Conservation (phyloP, 2,888 invertebrate species). For the Antitype chi region DNA sequence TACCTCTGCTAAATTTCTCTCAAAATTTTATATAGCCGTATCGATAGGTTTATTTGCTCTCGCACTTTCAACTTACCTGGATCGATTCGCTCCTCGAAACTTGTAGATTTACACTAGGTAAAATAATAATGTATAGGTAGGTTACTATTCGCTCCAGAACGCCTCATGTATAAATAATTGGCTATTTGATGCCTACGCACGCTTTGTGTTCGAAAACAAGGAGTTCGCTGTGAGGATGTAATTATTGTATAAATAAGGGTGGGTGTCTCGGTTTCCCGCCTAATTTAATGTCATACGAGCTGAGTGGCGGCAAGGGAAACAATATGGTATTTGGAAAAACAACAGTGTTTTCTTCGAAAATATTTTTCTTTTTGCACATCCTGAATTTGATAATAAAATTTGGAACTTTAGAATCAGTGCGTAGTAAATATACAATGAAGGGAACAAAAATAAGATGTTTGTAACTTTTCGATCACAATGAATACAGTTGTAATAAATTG, state of each 20-base stretch:
- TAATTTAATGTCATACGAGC: conserved; percentile 55
- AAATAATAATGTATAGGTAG: conserved; percentile 44
- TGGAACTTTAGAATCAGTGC: conserved; percentile 28
- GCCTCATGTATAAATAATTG: conserved; percentile 39
- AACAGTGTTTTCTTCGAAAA: conserved; percentile 10
- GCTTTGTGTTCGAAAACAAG: conserved; percentile 51
- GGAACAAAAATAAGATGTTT: conserved; percentile 21
- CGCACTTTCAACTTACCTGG: conserved; percentile 60
- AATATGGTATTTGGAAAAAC: conserved; percentile 34
- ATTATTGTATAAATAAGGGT: conserved; percentile 54
- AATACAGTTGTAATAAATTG: conserved; percentile 39
- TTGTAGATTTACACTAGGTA: conserved; percentile 52
- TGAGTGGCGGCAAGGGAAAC: conserved; percentile 35
- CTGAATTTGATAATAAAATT: conserved; percentile 17
- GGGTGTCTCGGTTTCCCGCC: conserved; percentile 64
- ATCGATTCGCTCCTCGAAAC: conserved; percentile 59
- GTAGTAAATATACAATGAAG: conserved; percentile 29
- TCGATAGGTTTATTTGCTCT: conserved; percentile 54
- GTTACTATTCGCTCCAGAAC: conserved; percentile 16
- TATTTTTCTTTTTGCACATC: conserved; percentile 24
- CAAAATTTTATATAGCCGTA: conserved; percentile 41
- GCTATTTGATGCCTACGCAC: conserved; percentile 28
- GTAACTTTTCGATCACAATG: conserved; percentile 37
- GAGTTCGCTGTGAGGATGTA: conserved; percentile 29
- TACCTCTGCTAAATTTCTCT: conserved; percentile 57